Percentiles rank a stretch among this genome's conserved stretches.
These are phyloP conservation scores for Myotis brandtii DNA, from an alignment of 2,113 vertebrate species.

Conservation along the genomic window DNA sequence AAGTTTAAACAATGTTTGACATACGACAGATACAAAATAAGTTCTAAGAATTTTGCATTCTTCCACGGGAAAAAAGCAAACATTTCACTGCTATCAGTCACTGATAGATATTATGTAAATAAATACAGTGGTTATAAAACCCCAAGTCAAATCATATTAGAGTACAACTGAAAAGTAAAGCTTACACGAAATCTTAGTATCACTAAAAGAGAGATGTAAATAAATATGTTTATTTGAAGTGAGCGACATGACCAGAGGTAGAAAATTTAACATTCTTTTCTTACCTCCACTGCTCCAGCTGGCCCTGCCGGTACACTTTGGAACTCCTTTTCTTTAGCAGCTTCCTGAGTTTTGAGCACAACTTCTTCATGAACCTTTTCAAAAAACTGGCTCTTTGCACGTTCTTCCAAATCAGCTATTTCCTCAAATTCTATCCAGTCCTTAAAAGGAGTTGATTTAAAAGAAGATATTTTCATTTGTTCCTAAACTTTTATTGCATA, in stretches of 20 bases:
- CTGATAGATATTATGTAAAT: background rate
- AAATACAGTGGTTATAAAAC: constrained; percentile 18
- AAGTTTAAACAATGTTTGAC: background rate
- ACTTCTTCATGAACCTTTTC: constrained; percentile 98
- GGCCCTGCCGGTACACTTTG: constrained; percentile 95
- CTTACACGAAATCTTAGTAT: background rate
- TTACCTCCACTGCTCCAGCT: constrained; percentile 95
- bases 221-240: constrained; percentile 6
- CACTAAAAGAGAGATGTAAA: background rate
- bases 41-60: constrained; percentile 23
- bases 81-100: constrained; percentile 3
- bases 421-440: constrained; percentile 99
- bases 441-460: constrained; percentile 83
- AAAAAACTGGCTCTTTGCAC: constrained; percentile 98
- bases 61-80: constrained; percentile 35
- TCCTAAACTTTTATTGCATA: constrained; percentile 1
- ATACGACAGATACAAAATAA: background rate
- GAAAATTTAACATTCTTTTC: constrained; percentile 17
- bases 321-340: constrained; percentile 96
- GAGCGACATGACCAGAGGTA: background rate
- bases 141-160: background rate
- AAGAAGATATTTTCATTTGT: constrained; percentile 35
- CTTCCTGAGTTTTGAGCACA: constrained; percentile 97
- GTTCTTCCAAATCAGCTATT: constrained; percentile 98
- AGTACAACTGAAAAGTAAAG: background rate